These are phyloP conservation scores for Nansenia antarctica DNA, from an alignment of 2,113 vertebrate species.

Conservation along the genomic window DNA sequence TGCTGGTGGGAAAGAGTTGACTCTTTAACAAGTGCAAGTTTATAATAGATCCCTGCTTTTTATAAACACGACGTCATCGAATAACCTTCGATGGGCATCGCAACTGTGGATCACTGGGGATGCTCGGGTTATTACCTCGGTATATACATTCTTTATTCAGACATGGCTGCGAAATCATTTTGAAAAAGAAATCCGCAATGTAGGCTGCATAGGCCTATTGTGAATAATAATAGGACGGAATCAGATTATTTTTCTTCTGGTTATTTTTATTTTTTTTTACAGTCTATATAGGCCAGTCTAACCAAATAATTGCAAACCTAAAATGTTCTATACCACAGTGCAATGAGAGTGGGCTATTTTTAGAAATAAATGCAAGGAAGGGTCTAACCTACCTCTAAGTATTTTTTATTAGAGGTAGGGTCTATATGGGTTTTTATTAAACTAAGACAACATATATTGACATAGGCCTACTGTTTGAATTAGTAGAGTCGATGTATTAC, in stretches of 20 bases:
- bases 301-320: not conserved
- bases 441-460: too few species aligned
- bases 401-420: too few species aligned
- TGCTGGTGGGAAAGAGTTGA: constrained; percentile 33
- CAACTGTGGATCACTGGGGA: not conserved
- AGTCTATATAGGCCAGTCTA: not conserved
- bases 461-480: too few species aligned
- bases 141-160: not conserved
- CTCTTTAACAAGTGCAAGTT: constrained; percentile 51
- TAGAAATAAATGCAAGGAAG: too few species aligned
- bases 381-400: too few species aligned
- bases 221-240: not conserved
- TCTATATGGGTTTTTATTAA: too few species aligned
- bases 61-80: constrained; percentile 28
- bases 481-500: too few species aligned
- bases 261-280: not conserved
- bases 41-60: constrained; percentile 31
- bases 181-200: not conserved
- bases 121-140: not conserved
- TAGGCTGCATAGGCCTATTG: not conserved
- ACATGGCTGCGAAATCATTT: not conserved
- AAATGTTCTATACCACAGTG: too few species aligned
- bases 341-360: too few species aligned
- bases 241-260: not conserved
- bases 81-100: constrained; percentile 18